Base-by-base conservation (phyloP, 2,888 invertebrate species). In the Limnephilus marmoratus region DNA sequence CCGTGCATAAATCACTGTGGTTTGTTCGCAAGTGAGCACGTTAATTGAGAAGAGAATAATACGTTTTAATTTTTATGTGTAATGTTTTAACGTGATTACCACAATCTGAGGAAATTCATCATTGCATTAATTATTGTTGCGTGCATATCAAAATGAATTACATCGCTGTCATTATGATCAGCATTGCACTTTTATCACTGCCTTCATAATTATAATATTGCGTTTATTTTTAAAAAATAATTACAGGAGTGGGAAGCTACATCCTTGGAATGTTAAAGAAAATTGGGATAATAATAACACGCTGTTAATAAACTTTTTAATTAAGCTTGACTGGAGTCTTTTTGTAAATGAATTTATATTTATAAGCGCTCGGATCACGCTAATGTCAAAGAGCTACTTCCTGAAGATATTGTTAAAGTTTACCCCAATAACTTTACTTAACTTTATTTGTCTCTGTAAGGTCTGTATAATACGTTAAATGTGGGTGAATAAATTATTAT, bases 81-180 rank as follows among this genome's bases (percentile, higher is more conserved):
- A 68, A 87, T 53, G 53, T 87, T 53, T 15, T 68, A 87, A 53
- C 31, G 53, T 87, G 49, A 49, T 87, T 53, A 49, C 31, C 53
- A 31, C 85, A 45, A 86, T 87, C 87, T 49, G 49, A 31, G 49
- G 85, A 45, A 86, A 31, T 31, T 49, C 53, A 49, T 87, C 87
- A 87, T 49, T 68, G 87, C 53, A 86, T 45, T 87, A 53, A 68
- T 68, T 81, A 68, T 68, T 81, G 81, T 89, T 89, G 88, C 88
- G 88, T 89, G 88, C 88, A 37, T 37, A 15, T 68, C 80, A 80
- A 41, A 29, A 49, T 89, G 81, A 81, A 41, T 89, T 81, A 81
- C 88, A 89, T 89, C 88, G 37, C 88, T 89, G 88, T 89, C 88
- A 89, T 89, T 89, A 80, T 31, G 80, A 80, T 89, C 80, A n/a